Evolutionary conservation across 2,113 vertebrate genomes (phyloP), one percentile per base, ranked within the genome.

Genomic region (Cynopterus brachyotis): DNA sequence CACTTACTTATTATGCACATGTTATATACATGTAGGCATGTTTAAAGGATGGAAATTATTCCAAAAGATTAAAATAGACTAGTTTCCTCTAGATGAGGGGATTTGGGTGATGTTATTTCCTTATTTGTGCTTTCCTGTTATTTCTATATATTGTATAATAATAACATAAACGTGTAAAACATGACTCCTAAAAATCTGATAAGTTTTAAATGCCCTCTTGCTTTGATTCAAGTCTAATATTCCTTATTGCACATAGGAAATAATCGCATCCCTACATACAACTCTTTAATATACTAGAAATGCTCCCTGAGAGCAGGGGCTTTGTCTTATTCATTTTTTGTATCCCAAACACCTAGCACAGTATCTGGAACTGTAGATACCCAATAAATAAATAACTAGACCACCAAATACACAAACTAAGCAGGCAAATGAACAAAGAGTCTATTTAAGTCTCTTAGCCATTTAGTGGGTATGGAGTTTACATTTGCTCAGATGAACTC

Each of bases 141-240:
- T 60, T 57, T 78, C 69, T 85, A 67, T 28, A 70, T 86, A 90
- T 26, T 90, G 12, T 59, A 67, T 50, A 75, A 67, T 40, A 75
- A 22, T n/a, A 55, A 86, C 19, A 70, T 9, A 94, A 40, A 53
- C 62, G 84, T 22, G 13, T 57, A 96, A 93, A 96, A 86, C 78
- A 1, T 69, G 94, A 81, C 32, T 62, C 5, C 37, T 62, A 78
- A 86, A 91, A 95, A 92, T 76, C 55, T 88, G 53, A 67, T 90
- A 96, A 78, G 57, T 87, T 76, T 89, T 75, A 93, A 94, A 95
- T 86, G 50, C 16, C 32, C 17, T 53, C 50, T 96, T 80, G 17
- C n/a, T 96, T 93, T 97, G 59, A 87, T 55, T 83, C 35, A 92
- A 93, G 70, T 75, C 53, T 35, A 88, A 66, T 85, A 80, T 55